Percentiles rank a stretch among this genome's conserved stretches.
Evolutionary conservation across 2,888 invertebrate species (phyloP).

Genomic region (Notodonta dromedarius): DNA sequence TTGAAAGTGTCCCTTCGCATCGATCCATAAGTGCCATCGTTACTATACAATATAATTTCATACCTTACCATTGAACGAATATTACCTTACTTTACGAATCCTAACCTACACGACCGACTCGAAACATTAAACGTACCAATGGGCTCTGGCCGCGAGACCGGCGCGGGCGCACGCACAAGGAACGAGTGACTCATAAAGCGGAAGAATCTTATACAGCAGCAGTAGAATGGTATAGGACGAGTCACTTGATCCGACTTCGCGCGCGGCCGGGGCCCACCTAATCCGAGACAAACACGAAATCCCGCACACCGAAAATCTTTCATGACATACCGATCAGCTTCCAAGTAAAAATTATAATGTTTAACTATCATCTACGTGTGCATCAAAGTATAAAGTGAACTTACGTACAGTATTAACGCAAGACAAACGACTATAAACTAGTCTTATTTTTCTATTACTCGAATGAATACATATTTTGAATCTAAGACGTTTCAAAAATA

Average conservation of each 20-base stretch:
- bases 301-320: slow-evolving; percentile 72
- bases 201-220: slow-evolving; percentile 45
- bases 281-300: slow-evolving; percentile 58
- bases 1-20: slow-evolving; percentile 77
- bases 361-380: slow-evolving; percentile 74
- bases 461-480: slow-evolving; percentile 65
- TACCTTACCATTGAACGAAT: slow-evolving; percentile 75
- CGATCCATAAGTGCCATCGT: slow-evolving; percentile 74
- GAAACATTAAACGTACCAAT: slow-evolving; percentile 54
- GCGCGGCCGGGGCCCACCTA: slow-evolving; percentile 54
- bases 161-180: slow-evolving; percentile 19
- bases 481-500: slow-evolving; percentile 62
- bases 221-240: slow-evolving; percentile 45
- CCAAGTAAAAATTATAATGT: slow-evolving; percentile 70
- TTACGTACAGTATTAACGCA: slow-evolving; percentile 78
- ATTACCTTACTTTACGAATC: slow-evolving; percentile 74
- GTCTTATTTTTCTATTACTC: slow-evolving; percentile 75
- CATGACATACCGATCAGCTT: slow-evolving; percentile 77
- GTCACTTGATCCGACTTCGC: slow-evolving; percentile 42
- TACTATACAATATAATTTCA: slow-evolving; percentile 60
- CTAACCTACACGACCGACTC: slow-evolving; percentile 72
- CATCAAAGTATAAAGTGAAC: slow-evolving; percentile 79
- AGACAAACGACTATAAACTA: slow-evolving; percentile 76
- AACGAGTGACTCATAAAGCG: slow-evolving; percentile 48
- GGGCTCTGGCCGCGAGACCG: slow-evolving; percentile 45